These are phyloP conservation scores for Chiloscyllium plagiosum DNA, from an alignment of 2,113 vertebrate genomes.

Conservation along the genomic window DNA sequence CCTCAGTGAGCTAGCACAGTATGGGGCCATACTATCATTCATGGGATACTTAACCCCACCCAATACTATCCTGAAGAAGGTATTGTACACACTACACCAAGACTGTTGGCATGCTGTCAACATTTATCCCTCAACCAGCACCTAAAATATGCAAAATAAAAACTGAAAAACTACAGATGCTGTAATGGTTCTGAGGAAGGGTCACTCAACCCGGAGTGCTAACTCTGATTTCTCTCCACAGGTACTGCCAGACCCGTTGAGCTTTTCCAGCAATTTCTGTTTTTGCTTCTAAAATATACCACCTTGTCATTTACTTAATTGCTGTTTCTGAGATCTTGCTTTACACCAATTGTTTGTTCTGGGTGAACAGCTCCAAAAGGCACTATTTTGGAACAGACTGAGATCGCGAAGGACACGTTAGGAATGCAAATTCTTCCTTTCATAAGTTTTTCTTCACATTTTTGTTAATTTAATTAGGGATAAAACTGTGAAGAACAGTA, in stretches of 20 bases:
- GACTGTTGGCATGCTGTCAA: not conserved
- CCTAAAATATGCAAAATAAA: not conserved
- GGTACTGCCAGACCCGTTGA: too few relatives aligned
- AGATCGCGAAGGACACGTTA: not conserved
- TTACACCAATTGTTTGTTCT: not conserved
- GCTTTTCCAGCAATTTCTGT: too few relatives aligned
- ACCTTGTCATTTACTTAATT: not conserved
- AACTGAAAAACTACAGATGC: too few relatives aligned
- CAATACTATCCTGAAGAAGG: not conserved
- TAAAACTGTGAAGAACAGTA: not conserved
- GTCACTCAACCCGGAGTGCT: too few relatives aligned
- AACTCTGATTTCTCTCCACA: too few relatives aligned
- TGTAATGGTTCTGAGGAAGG: too few relatives aligned
- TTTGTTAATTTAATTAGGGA: not conserved
- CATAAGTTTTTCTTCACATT: not conserved
- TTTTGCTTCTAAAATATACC: not conserved
- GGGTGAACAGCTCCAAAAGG: not conserved
- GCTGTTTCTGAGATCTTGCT: not conserved
- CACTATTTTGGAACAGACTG: not conserved
- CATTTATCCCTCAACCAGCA: not conserved
- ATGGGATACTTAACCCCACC: not conserved
- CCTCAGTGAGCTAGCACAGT: not conserved
- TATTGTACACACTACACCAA: not conserved
- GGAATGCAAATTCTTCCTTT: not conserved
- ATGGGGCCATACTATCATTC: not conserved